Evolutionary conservation across 1,140 invertebrate species (phyloP), one percentile per base, ranked within the genome.

Genomic region (Agraylea sexmaculata): DNA sequence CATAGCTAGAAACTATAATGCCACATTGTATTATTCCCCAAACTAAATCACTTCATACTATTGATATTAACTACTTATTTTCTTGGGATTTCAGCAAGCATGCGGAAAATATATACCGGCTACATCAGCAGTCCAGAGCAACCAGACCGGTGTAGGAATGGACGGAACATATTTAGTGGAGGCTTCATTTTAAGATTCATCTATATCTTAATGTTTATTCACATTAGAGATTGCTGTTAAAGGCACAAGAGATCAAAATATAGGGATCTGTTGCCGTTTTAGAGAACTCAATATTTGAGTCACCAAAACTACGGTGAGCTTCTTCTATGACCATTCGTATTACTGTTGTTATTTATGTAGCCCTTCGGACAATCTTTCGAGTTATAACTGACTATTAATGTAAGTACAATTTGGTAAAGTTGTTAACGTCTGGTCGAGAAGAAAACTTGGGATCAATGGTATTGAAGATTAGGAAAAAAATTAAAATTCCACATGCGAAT

Each of bases 101-200:
- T 82, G 80, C 63, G 80, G 77, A 55, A 83, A 83, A 62, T 84
- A 85, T 68, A 83, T 84, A 72, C 80, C 82, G 50, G 80, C 81
- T 41, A 77, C 80, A 45, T 73, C 77, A 56, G 78, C 74, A 46
- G 77, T 75, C 51, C 76, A 79, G 62, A 80, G 73, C 50, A 82
- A 80, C 60, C 78, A 81, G 68, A 79, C 78, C 45, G 78, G 79
- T 55, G 77, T 77, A 46, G 77, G 75, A 48, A 78, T 81, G 77
- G 80, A 83, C 55, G 80, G 76, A 54, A 83, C 82, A 52, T 84
- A 83, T 61, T 70, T 86, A 53, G 82, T 86, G 52, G 81, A 86
- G 61, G 82, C 80, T 51, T 83, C 81, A 35, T 84, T 84, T 70
- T 82, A 75, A 72, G 59, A 11, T 7, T 3, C 7, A 35, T 4